phyloP scores from a whole-genome alignment of 1,140 invertebrate genomes.

The Holotrichia oblita region DNA sequence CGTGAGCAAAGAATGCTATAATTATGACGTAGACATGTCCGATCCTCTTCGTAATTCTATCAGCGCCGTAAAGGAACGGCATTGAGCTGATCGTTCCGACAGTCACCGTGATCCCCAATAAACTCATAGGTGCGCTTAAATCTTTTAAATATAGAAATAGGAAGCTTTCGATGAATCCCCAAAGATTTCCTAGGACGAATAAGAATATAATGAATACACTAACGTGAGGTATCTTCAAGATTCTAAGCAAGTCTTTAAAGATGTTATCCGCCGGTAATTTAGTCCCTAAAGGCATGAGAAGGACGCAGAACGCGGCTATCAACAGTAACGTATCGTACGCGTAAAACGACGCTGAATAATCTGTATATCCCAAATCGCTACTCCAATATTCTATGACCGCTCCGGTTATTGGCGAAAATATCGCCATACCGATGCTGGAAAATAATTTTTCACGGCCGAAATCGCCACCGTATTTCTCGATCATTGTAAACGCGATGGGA shows the following conservation, averaged over 20 bases:
- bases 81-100: slow-evolving; percentile 83
- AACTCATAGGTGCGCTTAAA: slow-evolving; percentile 79
- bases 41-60: slow-evolving; percentile 80
- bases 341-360: slow-evolving; percentile 82
- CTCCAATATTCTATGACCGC: slow-evolving; percentile 76
- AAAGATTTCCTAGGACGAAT: slow-evolving; percentile 80
- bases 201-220: slow-evolving; percentile 80
- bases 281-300: slow-evolving; percentile 76
- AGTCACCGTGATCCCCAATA: slow-evolving; percentile 83
- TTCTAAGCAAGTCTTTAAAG: slow-evolving; percentile 72
- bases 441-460: slow-evolving; percentile 83
- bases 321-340: slow-evolving; percentile 75
- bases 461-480: slow-evolving; percentile 80
- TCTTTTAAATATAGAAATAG: slow-evolving; percentile 85
- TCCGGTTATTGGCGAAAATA: slow-evolving; percentile 83
- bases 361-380: slow-evolving; percentile 72
- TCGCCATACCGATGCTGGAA: slow-evolving; percentile 80
- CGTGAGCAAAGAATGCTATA: slow-evolving; percentile 82
- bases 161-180: slow-evolving; percentile 88
- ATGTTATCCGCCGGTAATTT: slow-evolving; percentile 78
- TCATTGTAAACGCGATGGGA: slow-evolving; percentile 82
- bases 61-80: slow-evolving; percentile 82
- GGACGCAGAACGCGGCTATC: slow-evolving; percentile 73
- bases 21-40: slow-evolving; percentile 85
- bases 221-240: slow-evolving; percentile 78